Evolutionary conservation across 2,797 vertebrate species (phyloP).

Genomic region (Urosaurus nigricauda): DNA sequence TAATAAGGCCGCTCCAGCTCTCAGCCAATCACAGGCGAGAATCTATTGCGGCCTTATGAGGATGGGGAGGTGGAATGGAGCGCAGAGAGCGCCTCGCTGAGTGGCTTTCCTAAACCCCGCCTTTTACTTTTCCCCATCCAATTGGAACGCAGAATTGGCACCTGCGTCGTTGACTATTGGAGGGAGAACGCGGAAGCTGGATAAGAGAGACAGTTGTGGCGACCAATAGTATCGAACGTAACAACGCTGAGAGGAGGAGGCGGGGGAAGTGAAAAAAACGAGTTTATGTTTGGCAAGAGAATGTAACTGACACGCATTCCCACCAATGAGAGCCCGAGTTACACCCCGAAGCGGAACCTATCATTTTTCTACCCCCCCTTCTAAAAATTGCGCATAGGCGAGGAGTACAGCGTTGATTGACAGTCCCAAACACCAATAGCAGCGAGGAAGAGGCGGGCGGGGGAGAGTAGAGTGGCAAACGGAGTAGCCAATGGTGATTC

Average conservation of each 20-base stretch:
- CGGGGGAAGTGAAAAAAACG: neutral
- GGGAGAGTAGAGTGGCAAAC: conserved; percentile 18
- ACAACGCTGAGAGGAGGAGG: neutral
- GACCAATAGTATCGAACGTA: conserved; percentile 18
- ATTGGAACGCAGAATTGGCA: neutral
- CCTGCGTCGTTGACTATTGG: conserved; percentile 12
- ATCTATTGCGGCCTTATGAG: conserved; percentile 10
- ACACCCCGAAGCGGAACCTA: too few species aligned
- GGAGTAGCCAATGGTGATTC: neutral
- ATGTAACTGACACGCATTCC: conserved; percentile 26
- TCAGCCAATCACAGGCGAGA: conserved; percentile 53
- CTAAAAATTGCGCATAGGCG: conserved; percentile 28
- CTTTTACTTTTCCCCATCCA: neutral
- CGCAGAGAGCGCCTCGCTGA: neutral
- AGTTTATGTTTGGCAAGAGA: conserved; percentile 28
- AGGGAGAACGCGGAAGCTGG: conserved; percentile 23
- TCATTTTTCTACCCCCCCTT: too few species aligned
- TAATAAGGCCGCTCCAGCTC: neutral
- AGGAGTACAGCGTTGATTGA: conserved; percentile 31
- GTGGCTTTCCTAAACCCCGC: neutral
- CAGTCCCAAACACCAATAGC: conserved; percentile 34
- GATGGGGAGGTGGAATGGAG: neutral
- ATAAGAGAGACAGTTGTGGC: neutral
- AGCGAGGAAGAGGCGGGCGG: neutral
- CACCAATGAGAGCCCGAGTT: conserved; percentile 26